These are phyloP conservation scores for Pollicipes pollicipes DNA, from an alignment of 1,140 invertebrate species.

Conservation along the genomic window DNA sequence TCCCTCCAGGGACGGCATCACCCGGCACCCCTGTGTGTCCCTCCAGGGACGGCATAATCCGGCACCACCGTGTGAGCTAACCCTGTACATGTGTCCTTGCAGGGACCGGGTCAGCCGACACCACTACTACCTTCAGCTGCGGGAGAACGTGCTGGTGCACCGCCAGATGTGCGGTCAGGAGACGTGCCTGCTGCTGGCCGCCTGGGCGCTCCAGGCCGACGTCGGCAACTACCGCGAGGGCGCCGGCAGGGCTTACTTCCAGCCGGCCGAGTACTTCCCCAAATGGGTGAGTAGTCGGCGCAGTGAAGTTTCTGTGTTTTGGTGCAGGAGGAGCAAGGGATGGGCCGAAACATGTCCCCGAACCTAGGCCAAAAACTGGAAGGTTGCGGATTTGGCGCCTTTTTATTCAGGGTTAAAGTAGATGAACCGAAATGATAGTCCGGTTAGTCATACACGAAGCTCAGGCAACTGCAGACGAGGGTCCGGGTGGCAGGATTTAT, in stretches of 20 bases:
- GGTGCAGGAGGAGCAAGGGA: too few species aligned
- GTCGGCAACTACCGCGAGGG: slow-evolving; percentile 47
- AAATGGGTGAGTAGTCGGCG: slow-evolving; percentile 33
- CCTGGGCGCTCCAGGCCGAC: slow-evolving; percentile 76
- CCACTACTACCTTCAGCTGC: slow-evolving; percentile 83
- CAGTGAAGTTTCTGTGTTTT: not conserved
- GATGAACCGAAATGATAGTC: too few species aligned
- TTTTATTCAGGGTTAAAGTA: too few species aligned
- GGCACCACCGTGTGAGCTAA: slow-evolving; percentile 33
- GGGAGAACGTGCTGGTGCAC: slow-evolving; percentile 55
- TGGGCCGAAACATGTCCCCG: too few species aligned
- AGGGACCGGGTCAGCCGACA: slow-evolving; percentile 74
- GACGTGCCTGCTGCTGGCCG: slow-evolving; percentile 57
- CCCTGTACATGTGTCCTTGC: slow-evolving; percentile 4
- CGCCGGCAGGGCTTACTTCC: slow-evolving; percentile 34
- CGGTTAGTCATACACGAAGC: too few species aligned
- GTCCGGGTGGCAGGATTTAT: too few species aligned
- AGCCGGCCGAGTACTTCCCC: slow-evolving; percentile 54
- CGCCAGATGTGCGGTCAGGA: slow-evolving; percentile 35
- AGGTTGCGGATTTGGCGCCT: too few species aligned
- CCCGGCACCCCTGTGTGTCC: not conserved
- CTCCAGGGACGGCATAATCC: slow-evolving; percentile 28
- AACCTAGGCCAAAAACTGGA: too few species aligned
- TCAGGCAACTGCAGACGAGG: too few species aligned
- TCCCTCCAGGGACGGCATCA: not conserved